Base-by-base conservation (phyloP, 2,888 invertebrate genomes). In the Steinernema scapterisci region DNA sequence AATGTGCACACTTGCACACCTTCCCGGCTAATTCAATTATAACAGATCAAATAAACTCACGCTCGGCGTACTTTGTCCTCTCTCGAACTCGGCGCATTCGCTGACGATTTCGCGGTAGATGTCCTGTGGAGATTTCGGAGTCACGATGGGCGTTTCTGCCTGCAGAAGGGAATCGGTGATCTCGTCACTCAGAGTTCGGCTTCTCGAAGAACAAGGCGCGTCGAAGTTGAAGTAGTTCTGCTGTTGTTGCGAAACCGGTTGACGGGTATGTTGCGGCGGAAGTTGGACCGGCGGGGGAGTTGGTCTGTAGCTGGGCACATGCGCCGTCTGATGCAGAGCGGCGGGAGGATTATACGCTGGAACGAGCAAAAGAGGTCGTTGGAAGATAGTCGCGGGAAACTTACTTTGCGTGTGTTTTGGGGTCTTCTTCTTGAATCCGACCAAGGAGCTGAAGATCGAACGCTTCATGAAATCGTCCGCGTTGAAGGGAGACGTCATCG, bases 381-480 rank as follows among this genome's bases (percentile, higher is more conserved):
- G 31, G 21, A 54, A 54, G 5, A 6, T 38, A 6, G 31, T 21
- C 21, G 19, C 25, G 13, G 25, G 21, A 27, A n/a, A 54, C 54
- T 54, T 23, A 25, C 44, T n/a, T 71, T 43, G 45, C 0, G 19
- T 38, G 43, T 71, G 70, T 71, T 78, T 77, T n/a, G 73, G 74
- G 0, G 74, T 71, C 63, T 72, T 73, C n/a, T 71, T 81, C 38
- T 80, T 77, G 72, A 84, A 78, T 16, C 81, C 82, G 44, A 85
- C 79, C 0, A 85, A 70, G 0, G 85, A 83, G 56, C 81, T 80
- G 63, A 85, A 80, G 70, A 85, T 76, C 27, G 83, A 83, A 23
- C 85, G 78, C 70, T 80, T 79, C 76, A 85, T 78, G 71, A 83
- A 79, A 73, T 85, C 84, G 44, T 85, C 85, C n/a, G 82, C 80